These are phyloP conservation scores for Axis porcinus DNA, from an alignment of 2,113 vertebrate species.

Conservation along the genomic window DNA sequence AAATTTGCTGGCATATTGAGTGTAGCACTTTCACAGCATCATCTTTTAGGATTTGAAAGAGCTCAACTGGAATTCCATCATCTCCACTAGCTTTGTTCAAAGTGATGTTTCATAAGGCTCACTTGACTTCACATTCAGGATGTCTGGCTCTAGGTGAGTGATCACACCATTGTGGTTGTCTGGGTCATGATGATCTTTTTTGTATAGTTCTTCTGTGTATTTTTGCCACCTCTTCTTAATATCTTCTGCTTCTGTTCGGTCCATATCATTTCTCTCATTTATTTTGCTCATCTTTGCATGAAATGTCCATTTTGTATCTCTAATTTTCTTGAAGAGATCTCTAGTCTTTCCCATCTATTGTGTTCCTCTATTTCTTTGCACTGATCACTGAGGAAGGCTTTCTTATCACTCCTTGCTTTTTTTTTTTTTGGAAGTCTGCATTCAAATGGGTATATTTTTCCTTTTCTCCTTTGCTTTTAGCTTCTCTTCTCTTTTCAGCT, in stretches of 20 bases:
- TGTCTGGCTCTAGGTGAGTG: not conserved
- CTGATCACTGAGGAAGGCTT: not conserved
- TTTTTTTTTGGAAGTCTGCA: not conserved
- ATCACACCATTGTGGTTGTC: not conserved
- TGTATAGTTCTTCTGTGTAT: not conserved
- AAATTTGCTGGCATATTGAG: not conserved
- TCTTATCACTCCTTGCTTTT: not conserved
- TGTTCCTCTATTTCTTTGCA: not conserved
- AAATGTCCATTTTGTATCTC: not conserved
- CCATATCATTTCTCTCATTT: not conserved
- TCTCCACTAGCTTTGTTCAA: not conserved
- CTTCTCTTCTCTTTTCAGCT: not conserved
- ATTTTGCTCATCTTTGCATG: not conserved
- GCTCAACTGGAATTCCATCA: not conserved
- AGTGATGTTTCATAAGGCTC: not conserved
- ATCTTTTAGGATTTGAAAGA: not conserved
- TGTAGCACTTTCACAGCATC: not conserved
- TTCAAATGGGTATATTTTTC: not conserved
- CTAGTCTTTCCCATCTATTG: not conserved
- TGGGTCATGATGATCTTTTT: accelerated
- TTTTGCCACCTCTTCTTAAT: not conserved
- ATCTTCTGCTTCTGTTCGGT: not conserved
- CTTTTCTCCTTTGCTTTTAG: not conserved
- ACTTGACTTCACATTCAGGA: not conserved
- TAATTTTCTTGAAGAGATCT: not conserved